phyloP scores from a whole-genome alignment of 2,888 invertebrate genomes.

The Liodrosophila aerea region DNA sequence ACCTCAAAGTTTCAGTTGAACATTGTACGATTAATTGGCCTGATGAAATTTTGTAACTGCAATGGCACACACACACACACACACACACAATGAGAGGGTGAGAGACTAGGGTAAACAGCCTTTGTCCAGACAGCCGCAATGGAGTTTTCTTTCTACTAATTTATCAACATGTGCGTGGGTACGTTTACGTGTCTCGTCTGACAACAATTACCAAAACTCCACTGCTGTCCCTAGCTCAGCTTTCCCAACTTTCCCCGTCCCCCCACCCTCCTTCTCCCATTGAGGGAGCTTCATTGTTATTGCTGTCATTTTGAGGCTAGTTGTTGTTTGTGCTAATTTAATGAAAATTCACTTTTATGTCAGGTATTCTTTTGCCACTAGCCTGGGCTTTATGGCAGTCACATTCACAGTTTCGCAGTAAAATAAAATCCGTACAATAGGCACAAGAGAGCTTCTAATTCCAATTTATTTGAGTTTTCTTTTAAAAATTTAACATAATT shows the following conservation, averaged over 20 bases:
- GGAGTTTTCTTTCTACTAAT: slow-evolving; percentile 35
- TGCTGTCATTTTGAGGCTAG: slow-evolving; percentile 47
- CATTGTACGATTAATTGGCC: slow-evolving; percentile 63
- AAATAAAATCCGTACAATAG: no score
- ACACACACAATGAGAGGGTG: no score
- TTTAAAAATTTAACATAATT: no score
- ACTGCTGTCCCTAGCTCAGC: slow-evolving; percentile 6
- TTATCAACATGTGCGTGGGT: slow-evolving; percentile 54
- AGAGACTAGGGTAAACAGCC: not conserved
- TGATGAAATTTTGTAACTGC: slow-evolving; percentile 68
- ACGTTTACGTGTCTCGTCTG: slow-evolving; percentile 48
- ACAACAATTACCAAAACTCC: slow-evolving; percentile 32
- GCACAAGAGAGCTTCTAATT: no score
- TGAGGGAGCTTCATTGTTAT: slow-evolving; percentile 38
- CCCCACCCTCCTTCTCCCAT: no score
- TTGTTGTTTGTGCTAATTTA: slow-evolving; percentile 58
- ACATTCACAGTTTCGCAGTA: not conserved
- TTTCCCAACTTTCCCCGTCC: no score
- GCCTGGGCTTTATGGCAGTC: slow-evolving; percentile 12
- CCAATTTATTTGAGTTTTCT: no score
- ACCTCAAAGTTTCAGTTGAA: slow-evolving; percentile 4
- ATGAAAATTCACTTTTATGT: slow-evolving; percentile 55
- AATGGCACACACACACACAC: no score
- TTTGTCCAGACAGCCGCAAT: not conserved
- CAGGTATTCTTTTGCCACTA: not conserved